Evolutionary conservation across 2,797 vertebrate genomes (phyloP), one percentile per base, ranked within the genome.

Genomic region (Tachyglossus aculeatus): DNA sequence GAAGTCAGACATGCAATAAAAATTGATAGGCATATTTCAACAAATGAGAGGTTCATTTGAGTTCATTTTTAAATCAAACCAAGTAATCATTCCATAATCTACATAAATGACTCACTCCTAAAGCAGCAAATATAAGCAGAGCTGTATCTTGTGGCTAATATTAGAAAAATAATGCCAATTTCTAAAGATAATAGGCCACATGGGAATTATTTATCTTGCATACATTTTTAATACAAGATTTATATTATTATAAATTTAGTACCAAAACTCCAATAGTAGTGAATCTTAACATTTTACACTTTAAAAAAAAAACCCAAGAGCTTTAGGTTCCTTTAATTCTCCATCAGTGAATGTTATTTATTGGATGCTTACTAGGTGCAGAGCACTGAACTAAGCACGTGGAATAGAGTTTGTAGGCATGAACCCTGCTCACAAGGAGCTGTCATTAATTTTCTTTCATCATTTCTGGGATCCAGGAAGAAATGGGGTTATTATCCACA

Each of bases 151-250:
- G 33, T 0, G 2, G 5, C 9, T 21, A 58, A 32, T 15, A 60
- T 74, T 78, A 58, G 8, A 71, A 63, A 74, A 19, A 4, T 52
- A 36, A 7, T 51, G 36, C 43, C 15, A 66, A 47, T 1, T 1
- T 1, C 29, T 10, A 18, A 1, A 0, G 14, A 12, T 52, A 67
- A 52, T n/a, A 59, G 15, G 18, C 1, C 73, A 27, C 72, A 44
- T 61, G 16, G 44, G 9, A 67, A 25, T 10, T 5, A 22, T 13
- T 3, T 51, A 37, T 59, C 51, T 0, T 62, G 9, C 5, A 62
- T 36, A 57, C 2, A 66, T 71, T n/a, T n/a, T n/a, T 15, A 8
- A 71, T 58, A 61, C 44, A 67, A 79, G 70, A 72, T 37, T 0
- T 25, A 78, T 16, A 2, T 6, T 4, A 54, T 73, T 32, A 18